Evolutionary conservation across 2,797 vertebrate species (phyloP).

Genomic region (Momotus momota): DNA sequence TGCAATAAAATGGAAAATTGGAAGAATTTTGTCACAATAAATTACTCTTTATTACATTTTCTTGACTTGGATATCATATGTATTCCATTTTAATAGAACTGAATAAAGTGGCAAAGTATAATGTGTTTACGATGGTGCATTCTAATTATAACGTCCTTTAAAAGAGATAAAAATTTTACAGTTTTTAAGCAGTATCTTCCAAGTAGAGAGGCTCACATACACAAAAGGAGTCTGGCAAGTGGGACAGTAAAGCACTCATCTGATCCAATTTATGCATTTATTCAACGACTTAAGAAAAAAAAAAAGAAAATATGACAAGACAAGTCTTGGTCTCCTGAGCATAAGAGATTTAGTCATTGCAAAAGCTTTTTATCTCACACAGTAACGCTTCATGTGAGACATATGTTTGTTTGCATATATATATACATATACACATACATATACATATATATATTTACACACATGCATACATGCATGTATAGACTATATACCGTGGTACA

Average conservation of each 20-base stretch:
- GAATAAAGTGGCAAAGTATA: neutral
- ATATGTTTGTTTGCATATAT: fast-evolving
- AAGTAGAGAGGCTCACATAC: neutral
- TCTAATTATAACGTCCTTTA: neutral
- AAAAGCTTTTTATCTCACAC: neutral
- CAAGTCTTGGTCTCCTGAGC: neutral
- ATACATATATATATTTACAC: fast-evolving
- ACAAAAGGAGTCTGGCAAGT: neutral
- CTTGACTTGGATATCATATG: neutral
- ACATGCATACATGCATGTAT: neutral
- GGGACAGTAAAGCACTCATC: neutral
- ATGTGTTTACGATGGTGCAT: neutral
- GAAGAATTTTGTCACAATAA: neutral
- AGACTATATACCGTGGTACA: fast-evolving
- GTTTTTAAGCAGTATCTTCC: neutral
- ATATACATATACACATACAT: neutral
- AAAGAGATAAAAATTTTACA: neutral
- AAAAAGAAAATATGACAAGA: neutral
- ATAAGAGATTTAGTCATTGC: neutral
- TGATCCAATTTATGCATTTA: neutral
- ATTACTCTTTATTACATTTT: neutral
- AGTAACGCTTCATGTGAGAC: neutral
- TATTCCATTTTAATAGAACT: neutral
- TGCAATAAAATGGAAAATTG: neutral
- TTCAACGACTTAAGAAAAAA: neutral